Evolutionary conservation across 2,888 invertebrate species (phyloP).

Genomic region (Lasioglossum figueresi): DNA sequence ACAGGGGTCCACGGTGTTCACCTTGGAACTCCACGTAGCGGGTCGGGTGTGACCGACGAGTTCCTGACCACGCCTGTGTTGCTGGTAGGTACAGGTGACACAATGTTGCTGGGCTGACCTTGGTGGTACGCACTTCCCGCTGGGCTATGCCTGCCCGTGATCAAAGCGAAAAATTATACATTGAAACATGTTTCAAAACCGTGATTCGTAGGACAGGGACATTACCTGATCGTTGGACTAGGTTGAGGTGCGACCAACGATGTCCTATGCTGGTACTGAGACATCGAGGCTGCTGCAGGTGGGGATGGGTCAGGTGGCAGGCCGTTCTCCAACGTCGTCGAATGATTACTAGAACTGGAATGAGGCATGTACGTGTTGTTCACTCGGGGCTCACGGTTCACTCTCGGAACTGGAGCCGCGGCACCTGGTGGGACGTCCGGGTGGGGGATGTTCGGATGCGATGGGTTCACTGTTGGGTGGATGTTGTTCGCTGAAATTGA

Average conservation of each 20-base stretch:
- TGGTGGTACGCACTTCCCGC: slow-evolving; percentile 80
- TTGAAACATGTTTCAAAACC: slow-evolving; percentile 9
- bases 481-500: slow-evolving; percentile 84
- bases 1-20: slow-evolving; percentile 49
- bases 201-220: background rate
- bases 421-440: slow-evolving; percentile 84
- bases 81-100: slow-evolving; percentile 78
- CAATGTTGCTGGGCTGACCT: slow-evolving; percentile 80
- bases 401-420: slow-evolving; percentile 77
- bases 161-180: slow-evolving; percentile 3
- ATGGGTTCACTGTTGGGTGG: slow-evolving; percentile 84
- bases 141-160: slow-evolving; percentile 77
- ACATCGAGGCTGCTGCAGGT: slow-evolving; percentile 79
- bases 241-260: slow-evolving; percentile 82
- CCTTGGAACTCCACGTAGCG: slow-evolving; percentile 77
- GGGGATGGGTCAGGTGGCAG: slow-evolving; percentile 84
- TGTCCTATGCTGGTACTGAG: slow-evolving; percentile 82
- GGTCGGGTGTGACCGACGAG: slow-evolving; percentile 81
- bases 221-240: slow-evolving; percentile 83
- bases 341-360: slow-evolving; percentile 79
- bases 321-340: slow-evolving; percentile 84
- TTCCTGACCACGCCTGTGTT: slow-evolving; percentile 82
- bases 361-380: slow-evolving; percentile 81
- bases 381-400: slow-evolving; percentile 78
- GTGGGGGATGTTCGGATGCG: slow-evolving; percentile 84